phyloP scores from a whole-genome alignment of 2,113 vertebrate genomes.

The Aegotheles bennettii region DNA sequence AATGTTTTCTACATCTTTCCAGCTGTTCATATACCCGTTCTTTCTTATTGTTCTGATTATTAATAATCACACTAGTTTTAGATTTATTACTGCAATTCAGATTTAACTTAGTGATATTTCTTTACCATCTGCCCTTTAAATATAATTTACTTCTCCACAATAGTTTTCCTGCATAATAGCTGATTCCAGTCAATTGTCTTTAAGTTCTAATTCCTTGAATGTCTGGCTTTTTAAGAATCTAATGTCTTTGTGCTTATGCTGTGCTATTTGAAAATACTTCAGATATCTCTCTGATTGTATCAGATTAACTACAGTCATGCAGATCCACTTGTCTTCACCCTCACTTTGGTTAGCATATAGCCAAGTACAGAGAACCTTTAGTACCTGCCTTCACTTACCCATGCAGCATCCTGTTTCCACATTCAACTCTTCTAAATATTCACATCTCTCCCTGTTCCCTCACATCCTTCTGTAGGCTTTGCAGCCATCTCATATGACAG shows the following conservation, averaged over 20 bases:
- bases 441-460: neutral
- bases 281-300: neutral
- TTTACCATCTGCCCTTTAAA: slow-evolving; percentile 15
- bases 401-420: neutral
- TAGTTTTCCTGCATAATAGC: neutral
- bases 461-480: neutral
- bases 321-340: neutral
- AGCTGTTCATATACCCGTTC: neutral
- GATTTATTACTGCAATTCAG: slow-evolving; percentile 10
- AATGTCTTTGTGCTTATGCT: neutral
- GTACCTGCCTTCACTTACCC: neutral
- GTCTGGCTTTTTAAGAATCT: neutral
- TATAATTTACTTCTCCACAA: neutral
- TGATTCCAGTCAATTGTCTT: slow-evolving; percentile 26
- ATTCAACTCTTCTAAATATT: neutral
- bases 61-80: neutral
- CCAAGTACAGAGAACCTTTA: accelerated
- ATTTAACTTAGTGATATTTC: slow-evolving; percentile 11
- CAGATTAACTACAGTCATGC: neutral
- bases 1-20: neutral
- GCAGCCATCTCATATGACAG: neutral
- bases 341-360: neutral
- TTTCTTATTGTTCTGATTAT: neutral
- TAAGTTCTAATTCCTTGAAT: slow-evolving; percentile 7
- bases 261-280: slow-evolving; percentile 35